Conservation (phyloP, 2,113 vertebrate species). For the Clupea harengus region DNA sequence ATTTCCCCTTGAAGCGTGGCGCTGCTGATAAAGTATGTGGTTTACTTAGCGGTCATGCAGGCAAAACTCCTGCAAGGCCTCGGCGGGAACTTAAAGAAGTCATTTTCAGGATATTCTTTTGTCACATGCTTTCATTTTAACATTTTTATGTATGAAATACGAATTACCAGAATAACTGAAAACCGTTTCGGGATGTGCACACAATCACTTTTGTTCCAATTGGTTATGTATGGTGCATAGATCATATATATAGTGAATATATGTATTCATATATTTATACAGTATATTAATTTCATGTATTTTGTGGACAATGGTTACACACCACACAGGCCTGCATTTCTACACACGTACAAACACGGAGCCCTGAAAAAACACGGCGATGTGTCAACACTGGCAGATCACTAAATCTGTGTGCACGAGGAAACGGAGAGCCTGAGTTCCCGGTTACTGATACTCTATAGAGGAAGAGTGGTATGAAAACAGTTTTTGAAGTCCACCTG, state of each 20-base stretch:
- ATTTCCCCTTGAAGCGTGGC: conserved; percentile 22
- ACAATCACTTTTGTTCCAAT: background rate
- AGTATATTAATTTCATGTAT: background rate
- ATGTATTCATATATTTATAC: background rate
- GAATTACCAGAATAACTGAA: background rate
- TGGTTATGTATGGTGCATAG: background rate
- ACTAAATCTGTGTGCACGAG: background rate
- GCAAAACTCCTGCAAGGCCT: conserved; percentile 1
- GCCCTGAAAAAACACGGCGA: conserved; percentile 21
- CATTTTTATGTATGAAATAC: background rate
- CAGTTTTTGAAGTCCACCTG: conserved; percentile 39
- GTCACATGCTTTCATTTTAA: conserved; percentile 20
- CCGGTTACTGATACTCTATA: conserved; percentile 28
- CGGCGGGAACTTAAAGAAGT: background rate
- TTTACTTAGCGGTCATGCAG: background rate
- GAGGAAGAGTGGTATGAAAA: conserved; percentile 37
- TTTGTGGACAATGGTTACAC: background rate
- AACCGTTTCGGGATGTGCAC: background rate
- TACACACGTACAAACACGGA: conserved; percentile 19
- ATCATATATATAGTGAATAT: background rate
- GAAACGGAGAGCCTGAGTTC: conserved; percentile 32
- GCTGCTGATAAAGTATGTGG: background rate
- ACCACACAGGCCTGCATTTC: conserved; percentile 16
- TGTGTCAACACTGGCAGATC: conserved; percentile 33
- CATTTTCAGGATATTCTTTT: background rate